Conservation (phyloP, 2,797 vertebrate genomes). For the Enteromius trimaculatus region DNA sequence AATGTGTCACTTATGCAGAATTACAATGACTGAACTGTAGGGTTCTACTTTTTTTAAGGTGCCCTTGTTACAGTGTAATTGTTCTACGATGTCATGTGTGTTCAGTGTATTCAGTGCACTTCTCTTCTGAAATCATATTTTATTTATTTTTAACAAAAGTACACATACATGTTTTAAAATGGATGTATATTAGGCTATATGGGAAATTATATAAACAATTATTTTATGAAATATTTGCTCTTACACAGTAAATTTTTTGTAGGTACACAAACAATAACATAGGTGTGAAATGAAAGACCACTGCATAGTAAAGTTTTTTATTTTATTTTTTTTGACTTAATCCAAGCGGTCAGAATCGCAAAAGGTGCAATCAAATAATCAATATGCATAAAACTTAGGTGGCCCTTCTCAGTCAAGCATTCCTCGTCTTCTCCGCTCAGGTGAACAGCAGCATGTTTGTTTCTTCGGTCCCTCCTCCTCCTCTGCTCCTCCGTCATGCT, state of each 20-base stretch:
- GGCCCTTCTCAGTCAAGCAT: neutral
- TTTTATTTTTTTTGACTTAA: neutral
- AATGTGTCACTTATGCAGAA: too few species aligned
- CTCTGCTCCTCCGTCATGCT: constrained; percentile 74
- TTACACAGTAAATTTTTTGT: neutral
- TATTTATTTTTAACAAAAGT: neutral
- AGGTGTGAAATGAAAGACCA: neutral
- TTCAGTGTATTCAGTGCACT: too few species aligned
- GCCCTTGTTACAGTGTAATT: too few species aligned
- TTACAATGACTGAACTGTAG: too few species aligned
- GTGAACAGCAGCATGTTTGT: constrained; percentile 44
- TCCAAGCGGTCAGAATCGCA: neutral
- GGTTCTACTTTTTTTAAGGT: too few species aligned
- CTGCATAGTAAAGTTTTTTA: neutral
- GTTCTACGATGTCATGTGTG: too few species aligned
- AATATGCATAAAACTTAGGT: neutral
- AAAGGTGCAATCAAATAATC: neutral
- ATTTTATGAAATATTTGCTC: neutral
- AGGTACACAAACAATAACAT: neutral
- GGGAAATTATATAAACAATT: neutral
- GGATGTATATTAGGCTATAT: neutral
- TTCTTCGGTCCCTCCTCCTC: constrained; percentile 64
- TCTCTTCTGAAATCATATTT: neutral
- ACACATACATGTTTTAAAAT: neutral
- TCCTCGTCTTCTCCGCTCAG: constrained; percentile 17